These are phyloP conservation scores for Perca flavescens DNA, from an alignment of 2,113 vertebrate species.

Conservation along the genomic window DNA sequence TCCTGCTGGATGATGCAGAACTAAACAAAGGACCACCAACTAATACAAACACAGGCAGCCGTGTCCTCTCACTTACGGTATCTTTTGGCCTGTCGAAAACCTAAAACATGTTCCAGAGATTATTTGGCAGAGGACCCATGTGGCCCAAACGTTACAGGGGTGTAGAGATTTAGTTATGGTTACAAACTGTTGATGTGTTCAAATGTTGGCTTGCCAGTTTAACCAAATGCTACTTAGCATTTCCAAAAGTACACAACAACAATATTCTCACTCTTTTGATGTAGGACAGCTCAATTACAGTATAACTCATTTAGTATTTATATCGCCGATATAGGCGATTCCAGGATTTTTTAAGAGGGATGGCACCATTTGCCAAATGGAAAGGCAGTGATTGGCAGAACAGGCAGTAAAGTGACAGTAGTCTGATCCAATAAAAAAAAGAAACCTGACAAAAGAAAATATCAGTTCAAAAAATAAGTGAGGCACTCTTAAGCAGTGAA, in stretches of 20 bases:
- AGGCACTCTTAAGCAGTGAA: background rate
- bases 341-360: too few species aligned
- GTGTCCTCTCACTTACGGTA: conserved; percentile 25
- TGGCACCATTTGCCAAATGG: too few species aligned
- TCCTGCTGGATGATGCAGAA: conserved; percentile 59
- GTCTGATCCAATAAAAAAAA: too few species aligned
- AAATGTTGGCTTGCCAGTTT: conserved; percentile 7
- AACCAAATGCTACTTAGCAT: conserved; percentile 9
- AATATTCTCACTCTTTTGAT: background rate
- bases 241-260: conserved; percentile 16
- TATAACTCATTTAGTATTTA: background rate
- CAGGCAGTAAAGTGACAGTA: too few species aligned
- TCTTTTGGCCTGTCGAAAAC: conserved; percentile 15
- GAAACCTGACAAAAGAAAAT: conserved; percentile 3
- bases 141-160: background rate
- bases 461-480: background rate
- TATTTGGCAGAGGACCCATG: background rate
- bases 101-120: conserved; percentile 7
- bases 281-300: background rate
- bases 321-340: too few species aligned
- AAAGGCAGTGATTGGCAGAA: too few species aligned
- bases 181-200: background rate
- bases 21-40: conserved; percentile 76
- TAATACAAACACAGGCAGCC: conserved; percentile 52
- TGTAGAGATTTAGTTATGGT: conserved; percentile 23